A percentile compares a stretch with the other conserved stretches of the same genome.
These are phyloP conservation scores for Tipula confusa DNA, from an alignment of 2,888 invertebrate genomes.

Conservation along the genomic window DNA sequence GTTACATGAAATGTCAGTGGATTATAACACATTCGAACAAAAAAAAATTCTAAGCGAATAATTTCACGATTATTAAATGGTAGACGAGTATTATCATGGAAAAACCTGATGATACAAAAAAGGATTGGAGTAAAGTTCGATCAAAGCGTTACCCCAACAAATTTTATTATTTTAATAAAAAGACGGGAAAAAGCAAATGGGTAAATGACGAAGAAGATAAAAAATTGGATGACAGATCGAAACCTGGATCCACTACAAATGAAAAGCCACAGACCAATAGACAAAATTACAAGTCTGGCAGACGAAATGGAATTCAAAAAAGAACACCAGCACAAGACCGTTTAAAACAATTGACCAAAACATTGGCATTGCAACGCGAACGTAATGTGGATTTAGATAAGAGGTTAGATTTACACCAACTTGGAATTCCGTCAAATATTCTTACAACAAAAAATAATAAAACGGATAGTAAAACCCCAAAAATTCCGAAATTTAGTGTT, in stretches of 20 bases:
- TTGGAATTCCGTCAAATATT: background rate
- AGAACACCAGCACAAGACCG: constrained; percentile 41
- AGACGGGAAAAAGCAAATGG: constrained; percentile 39
- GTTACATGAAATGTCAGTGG: no score
- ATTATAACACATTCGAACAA: no score
- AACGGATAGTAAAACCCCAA: background rate
- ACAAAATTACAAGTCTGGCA: background rate
- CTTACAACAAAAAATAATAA: background rate
- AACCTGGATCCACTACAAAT: background rate
- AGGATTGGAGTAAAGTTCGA: constrained; percentile 37
- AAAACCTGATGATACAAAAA: background rate
- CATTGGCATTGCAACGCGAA: no score
- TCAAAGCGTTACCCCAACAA: constrained; percentile 37
- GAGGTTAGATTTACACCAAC: background rate
- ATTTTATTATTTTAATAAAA: constrained; percentile 39
- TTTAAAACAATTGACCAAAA: constrained; percentile 41
- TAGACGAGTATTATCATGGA: background rate
- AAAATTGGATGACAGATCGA: background rate
- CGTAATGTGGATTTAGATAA: background rate
- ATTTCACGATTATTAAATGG: no score
- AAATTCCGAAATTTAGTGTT: background rate
- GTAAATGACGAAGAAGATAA: constrained; percentile 29
- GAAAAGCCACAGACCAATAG: background rate
- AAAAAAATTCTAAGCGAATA: no score
- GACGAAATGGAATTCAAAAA: background rate